Conservation (phyloP, 1,140 invertebrate species). For the Prorops nasuta region DNA sequence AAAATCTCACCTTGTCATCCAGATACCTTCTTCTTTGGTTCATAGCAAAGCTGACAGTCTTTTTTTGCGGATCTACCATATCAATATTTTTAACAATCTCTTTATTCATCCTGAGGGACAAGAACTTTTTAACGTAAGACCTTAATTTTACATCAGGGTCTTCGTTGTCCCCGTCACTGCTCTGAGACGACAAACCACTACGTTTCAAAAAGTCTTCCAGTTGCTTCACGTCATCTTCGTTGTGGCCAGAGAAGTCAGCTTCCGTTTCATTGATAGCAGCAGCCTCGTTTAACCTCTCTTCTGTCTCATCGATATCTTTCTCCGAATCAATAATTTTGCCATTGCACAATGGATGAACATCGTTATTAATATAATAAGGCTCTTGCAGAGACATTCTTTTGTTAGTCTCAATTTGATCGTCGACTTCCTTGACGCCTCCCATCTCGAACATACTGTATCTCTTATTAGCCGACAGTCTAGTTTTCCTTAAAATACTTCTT, state of each 20-base stretch:
- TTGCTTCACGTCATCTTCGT: constrained; percentile 64
- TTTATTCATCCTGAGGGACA: constrained; percentile 61
- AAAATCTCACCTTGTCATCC: constrained; percentile 55
- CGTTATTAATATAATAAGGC: constrained; percentile 67
- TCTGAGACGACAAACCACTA: constrained; percentile 67
- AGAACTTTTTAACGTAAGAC: constrained; percentile 68
- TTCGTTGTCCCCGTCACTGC: constrained; percentile 66
- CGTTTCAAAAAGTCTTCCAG: constrained; percentile 73
- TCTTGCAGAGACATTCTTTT: constrained; percentile 73
- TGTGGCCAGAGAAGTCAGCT: constrained; percentile 49
- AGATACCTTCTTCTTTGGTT: constrained; percentile 64
- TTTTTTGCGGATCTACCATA: constrained; percentile 66
- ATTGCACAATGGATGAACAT: constrained; percentile 45
- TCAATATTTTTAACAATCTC: constrained; percentile 52
- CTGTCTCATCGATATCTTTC: constrained; percentile 52
- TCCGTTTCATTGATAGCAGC: constrained; percentile 15
- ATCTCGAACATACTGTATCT: constrained; percentile 81
- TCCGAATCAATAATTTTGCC: constrained; percentile 45
- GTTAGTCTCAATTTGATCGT: constrained; percentile 59
- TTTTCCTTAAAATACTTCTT: constrained; percentile 69
- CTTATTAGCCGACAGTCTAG: constrained; percentile 61
- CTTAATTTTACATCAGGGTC: constrained; percentile 66
- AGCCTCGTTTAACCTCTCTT: constrained; percentile 44
- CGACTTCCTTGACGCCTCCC: constrained; percentile 58
- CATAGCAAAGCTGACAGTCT: constrained; percentile 70